Evolutionary conservation across 2,113 vertebrate genomes (phyloP), one percentile per base, ranked within the genome.

Genomic region (Callospermophilus lateralis): DNA sequence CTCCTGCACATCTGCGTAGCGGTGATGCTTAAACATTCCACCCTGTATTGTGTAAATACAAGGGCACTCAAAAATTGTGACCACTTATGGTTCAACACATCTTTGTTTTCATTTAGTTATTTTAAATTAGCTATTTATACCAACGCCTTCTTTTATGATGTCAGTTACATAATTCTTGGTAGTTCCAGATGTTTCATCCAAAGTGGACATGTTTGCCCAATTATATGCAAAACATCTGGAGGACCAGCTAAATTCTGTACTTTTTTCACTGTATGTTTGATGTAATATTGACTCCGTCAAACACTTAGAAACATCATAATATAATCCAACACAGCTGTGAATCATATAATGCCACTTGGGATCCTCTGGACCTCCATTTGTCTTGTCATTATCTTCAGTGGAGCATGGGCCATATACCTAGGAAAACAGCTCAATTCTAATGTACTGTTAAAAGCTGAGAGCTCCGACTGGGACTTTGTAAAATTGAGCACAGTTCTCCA

Each of bases 151-250:
- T 92, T 78, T 96, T 68, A 58, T 45, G 37, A 92, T 70, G 81
- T 90, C 85, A 80, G 58, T 79, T 94, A 84, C 93, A 95, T 37
- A 89, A 83, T 39, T 79, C 28, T 93, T 89, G 83, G 72, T 87
- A 94, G 34, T 86, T 70, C 88, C 94, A 97, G 90, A 97, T 95
- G 90, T 85, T 96, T 97, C 17, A 53, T 78, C 51, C 81, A 72
- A 24, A 53, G 76, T 84, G 95, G 91, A 93, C 96, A 97, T 85
- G 68, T 96, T 97, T 95, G 74, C n/a, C 88, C 74, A 83, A 48
- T 81, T 95, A 24, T 91, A 76, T 90, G 83, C n/a, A 83, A 94
- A 95, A 94, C 93, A 93, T 97, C 93, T 97, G 94, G 85, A 61
- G 89, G 70, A 39, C 30, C 58, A 45, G 63, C 11, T 42, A 73